phyloP scores from a whole-genome alignment of 2,113 vertebrate genomes.

The Leptosomus discolor region DNA sequence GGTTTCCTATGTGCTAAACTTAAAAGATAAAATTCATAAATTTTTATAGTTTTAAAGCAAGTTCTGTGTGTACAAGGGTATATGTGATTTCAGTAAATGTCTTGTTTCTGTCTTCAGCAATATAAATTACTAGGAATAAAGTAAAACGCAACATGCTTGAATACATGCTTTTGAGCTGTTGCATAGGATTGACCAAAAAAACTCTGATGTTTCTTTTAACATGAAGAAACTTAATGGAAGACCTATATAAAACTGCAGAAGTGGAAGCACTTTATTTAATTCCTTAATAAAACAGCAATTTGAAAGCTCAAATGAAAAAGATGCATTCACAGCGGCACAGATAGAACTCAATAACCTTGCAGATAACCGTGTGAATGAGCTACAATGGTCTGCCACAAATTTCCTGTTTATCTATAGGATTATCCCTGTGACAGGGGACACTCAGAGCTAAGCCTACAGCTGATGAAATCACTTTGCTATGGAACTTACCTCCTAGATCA shows the following conservation, averaged over 20 bases:
- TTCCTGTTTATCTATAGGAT: neutral
- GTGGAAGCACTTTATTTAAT: neutral
- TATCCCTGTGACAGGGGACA: neutral
- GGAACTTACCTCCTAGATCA: neutral
- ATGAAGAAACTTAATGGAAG: neutral
- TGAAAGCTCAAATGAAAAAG: neutral
- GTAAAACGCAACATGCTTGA: neutral
- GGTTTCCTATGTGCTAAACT: neutral
- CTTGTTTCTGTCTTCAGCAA: neutral
- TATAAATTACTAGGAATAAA: neutral
- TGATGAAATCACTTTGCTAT: neutral
- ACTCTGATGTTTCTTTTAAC: neutral
- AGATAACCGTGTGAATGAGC: neutral
- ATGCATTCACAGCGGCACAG: rapidly evolving
- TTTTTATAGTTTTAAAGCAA: neutral
- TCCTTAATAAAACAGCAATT: neutral
- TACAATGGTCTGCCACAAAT: neutral
- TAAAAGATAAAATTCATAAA: neutral
- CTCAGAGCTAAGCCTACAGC: neutral
- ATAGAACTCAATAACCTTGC: neutral
- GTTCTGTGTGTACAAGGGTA: neutral
- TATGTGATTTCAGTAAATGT: neutral
- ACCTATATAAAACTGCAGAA: neutral
- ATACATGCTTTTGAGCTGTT: neutral
- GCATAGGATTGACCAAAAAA: neutral